Percentiles rank a stretch among this genome's conserved stretches.
These are phyloP conservation scores for Danio albolineatus DNA, from an alignment of 2,797 vertebrate genomes.

Conservation along the genomic window DNA sequence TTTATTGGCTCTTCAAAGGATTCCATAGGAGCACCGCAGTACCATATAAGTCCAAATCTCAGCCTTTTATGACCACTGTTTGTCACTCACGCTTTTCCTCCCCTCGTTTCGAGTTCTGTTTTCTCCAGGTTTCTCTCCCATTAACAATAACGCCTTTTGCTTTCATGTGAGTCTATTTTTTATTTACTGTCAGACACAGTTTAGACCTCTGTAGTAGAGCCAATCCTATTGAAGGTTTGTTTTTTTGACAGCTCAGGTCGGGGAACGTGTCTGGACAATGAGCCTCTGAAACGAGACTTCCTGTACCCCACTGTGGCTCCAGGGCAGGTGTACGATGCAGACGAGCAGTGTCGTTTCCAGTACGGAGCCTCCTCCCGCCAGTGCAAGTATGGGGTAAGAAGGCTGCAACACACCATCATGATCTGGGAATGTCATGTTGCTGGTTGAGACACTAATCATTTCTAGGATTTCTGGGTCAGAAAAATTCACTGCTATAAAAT, in stretches of 20 bases:
- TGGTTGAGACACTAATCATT: neutral
- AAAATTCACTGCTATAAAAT: too few relatives aligned
- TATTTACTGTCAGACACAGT: neutral
- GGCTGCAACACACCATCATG: constrained; percentile 77
- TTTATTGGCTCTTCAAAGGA: constrained; percentile 68
- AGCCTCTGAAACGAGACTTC: constrained; percentile 99
- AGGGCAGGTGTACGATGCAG: constrained; percentile 98
- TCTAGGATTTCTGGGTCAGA: neutral
- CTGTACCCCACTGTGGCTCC: constrained; percentile 98
- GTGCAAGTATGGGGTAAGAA: constrained; percentile 99
- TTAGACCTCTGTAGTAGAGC: constrained; percentile 73
- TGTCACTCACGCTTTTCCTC: constrained; percentile 37
- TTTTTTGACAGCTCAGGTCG: constrained; percentile 99
- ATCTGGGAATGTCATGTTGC: constrained; percentile 23
- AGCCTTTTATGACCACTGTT: constrained; percentile 55
- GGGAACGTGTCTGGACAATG: constrained; percentile 99
- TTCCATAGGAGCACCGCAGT: constrained; percentile 60
- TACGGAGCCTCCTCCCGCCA: constrained; percentile 96
- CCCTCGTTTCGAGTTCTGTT: constrained; percentile 29
- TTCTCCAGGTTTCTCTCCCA: constrained; percentile 35
- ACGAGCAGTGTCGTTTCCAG: constrained; percentile 98
- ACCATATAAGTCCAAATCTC: constrained; percentile 68
- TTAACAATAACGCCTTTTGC: neutral
- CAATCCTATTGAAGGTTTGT: constrained; percentile 82
- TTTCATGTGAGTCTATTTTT: neutral